phyloP scores from a whole-genome alignment of 2,113 vertebrate species.

The Cebus imitator region DNA sequence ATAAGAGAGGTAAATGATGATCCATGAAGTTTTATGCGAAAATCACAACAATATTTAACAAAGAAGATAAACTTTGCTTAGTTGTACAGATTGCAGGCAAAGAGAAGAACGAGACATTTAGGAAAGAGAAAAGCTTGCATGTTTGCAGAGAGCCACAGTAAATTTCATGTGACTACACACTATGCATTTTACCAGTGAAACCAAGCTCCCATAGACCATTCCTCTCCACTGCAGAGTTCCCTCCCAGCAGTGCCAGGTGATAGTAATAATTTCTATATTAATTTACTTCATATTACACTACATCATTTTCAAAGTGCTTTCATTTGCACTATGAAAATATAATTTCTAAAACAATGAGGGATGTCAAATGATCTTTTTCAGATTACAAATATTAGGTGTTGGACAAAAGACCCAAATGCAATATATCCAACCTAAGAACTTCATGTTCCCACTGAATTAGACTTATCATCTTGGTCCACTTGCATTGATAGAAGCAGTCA shows the following conservation, averaged over 20 bases:
- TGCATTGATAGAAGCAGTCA: accelerated
- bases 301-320: neutral
- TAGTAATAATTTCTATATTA: accelerated
- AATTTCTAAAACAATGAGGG: neutral
- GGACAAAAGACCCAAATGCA: neutral
- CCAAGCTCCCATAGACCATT: accelerated
- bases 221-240: accelerated
- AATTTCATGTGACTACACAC: too few relatives aligned
- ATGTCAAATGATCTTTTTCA: neutral
- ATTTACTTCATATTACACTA: accelerated
- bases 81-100: neutral
- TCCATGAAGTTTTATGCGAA: neutral
- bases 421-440: accelerated
- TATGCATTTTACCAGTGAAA: neutral
- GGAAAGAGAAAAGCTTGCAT: too few relatives aligned
- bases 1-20: neutral
- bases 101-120: neutral
- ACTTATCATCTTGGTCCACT: neutral
- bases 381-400: too few relatives aligned
- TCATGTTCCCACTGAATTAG: accelerated
- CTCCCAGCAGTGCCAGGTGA: accelerated
- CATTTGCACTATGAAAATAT: neutral
- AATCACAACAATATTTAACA: neutral
- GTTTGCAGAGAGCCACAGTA: neutral
- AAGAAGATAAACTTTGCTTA: neutral